Evolutionary conservation across 2,797 vertebrate species (phyloP), one percentile per base, ranked within the genome.

Genomic region (Hoplostethus atlanticus): DNA sequence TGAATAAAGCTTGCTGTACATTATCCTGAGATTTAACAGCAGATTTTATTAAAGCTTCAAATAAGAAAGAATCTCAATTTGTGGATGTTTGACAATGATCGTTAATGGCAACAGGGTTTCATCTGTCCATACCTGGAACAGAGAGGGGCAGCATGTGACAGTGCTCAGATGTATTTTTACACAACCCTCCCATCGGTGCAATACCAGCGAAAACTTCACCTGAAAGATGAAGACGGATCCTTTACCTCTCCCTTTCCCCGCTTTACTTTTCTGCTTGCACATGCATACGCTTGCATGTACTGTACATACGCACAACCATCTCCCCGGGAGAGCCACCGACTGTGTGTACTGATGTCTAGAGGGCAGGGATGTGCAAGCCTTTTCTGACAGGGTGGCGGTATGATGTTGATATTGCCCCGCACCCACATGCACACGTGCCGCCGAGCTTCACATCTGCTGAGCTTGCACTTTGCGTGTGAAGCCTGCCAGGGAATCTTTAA

Each of bases 401-500:
- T 53, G 15, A 53, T 66, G 44, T 52, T 47, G 56, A 71, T 53
- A 68, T 25, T 62, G 10, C 11, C 15, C 9, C 42, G 50, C 55
- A 30, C 36, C 60, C n/a, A 52, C 28, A 64, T 21, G 36, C 59
- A 46, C 48, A 34, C 54, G 50, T 36, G 40, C 64, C 54, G 31
- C 36, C 66, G 70, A 40, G 75, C 71, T n/a, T n/a, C 48, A 34
- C 73, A 62, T 66, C 67, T 50, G 57, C 71, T 62, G 59, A 2
- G 51, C 36, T 62, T 15, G 1, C 57, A 56, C 46, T 57, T 65
- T 81, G 51, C 46, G 36, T 61, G 42, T 42, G 51, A 9, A 36
- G 30, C 50, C 63, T 70, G 74, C 65, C 63, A 83, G 64, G 28
- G 73, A 44, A 67, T 36, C 61, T 78, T 80, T 85, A 69, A 86